Evolutionary conservation across 2,113 vertebrate genomes (phyloP), one percentile per base, ranked within the genome.

Genomic region (Pseudorasbora parva): DNA sequence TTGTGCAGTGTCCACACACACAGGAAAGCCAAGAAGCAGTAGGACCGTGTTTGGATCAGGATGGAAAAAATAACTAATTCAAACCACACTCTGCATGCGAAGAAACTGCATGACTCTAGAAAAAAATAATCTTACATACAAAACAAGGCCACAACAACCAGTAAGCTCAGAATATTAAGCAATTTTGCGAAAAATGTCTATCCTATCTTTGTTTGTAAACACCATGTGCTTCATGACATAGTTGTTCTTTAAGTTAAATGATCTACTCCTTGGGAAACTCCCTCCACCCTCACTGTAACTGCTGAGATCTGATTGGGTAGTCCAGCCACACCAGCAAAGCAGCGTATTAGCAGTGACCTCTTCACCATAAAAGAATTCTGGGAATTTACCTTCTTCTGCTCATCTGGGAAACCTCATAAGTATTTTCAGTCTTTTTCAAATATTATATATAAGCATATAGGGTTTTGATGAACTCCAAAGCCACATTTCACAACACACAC

Each of bases 1-100:
- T 84, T 49, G 90, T 81, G 78, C 78, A 59, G 27, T 83, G 84
- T 90, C 89, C 89, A 91, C 82, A 90, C 83, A 90, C 90, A 93
- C 89, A 91, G 85, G 80, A 88, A 89, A 89, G 69, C 86, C 89
- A 90, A 82, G 84, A 89, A 87, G 73, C 83, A 84, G 71, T 86
- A 87, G 82, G 81, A n/a, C 37, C 10, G 49, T 60, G 54, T 86
- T 23, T 71, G 45, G 68, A 76, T 47, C 56, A 45, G 41, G 4
- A 64, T 78, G 75, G 23, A 51, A 43, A 60, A 86, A 88, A 89
- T 82, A 88, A 89, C 88, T 85, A 86, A 87, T 72, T 82, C 81
- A 88, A 87, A 88, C 87, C 84, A 83, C 80, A 88, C 64, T 84
- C 82, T 84, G 62, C 87, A 86, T 68, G 57, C 41, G 56, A 3